A percentile compares a stretch with the other conserved stretches of the same genome.
Conservation (phyloP, 2,797 vertebrate genomes). For the Periparus ater region DNA sequence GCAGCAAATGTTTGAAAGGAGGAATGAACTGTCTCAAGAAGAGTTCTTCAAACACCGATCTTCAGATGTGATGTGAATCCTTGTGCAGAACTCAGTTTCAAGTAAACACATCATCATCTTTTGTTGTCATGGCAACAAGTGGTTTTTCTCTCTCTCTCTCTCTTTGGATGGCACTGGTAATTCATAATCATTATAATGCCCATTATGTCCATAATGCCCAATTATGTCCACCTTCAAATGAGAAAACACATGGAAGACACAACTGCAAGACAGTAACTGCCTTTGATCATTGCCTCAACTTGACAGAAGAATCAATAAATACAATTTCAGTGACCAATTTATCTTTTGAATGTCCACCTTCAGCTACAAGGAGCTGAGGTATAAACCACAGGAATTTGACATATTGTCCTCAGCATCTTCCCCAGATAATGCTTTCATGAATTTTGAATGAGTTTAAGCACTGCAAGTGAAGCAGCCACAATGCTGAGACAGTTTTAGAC, state of each 20-base stretch:
- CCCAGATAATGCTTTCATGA: background rate
- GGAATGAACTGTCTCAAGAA: background rate
- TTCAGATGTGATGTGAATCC: background rate
- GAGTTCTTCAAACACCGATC: conserved; percentile 9
- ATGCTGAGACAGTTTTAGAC: background rate
- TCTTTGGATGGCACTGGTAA: conserved; percentile 13
- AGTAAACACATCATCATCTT: conserved; percentile 74
- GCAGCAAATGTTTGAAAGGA: background rate
- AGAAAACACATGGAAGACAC: background rate
- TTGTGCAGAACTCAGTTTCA: conserved; percentile 38
- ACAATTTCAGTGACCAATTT: background rate
- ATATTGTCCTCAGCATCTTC: background rate
- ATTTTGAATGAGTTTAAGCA: background rate
- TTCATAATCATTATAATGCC: too few species aligned
- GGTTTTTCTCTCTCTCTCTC: conserved; percentile 7
- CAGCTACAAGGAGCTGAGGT: background rate
- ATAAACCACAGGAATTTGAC: background rate
- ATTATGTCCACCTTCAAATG: conserved; percentile 7
- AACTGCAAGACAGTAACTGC: background rate
- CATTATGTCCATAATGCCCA: background rate
- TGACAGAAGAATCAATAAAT: background rate
- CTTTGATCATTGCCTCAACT: background rate
- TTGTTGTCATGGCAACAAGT: conserved; percentile 84
- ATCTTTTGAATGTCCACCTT: background rate
- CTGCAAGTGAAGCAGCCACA: background rate